phyloP scores from a whole-genome alignment of 2,797 vertebrate genomes.

The Protonibea diacanthus region DNA sequence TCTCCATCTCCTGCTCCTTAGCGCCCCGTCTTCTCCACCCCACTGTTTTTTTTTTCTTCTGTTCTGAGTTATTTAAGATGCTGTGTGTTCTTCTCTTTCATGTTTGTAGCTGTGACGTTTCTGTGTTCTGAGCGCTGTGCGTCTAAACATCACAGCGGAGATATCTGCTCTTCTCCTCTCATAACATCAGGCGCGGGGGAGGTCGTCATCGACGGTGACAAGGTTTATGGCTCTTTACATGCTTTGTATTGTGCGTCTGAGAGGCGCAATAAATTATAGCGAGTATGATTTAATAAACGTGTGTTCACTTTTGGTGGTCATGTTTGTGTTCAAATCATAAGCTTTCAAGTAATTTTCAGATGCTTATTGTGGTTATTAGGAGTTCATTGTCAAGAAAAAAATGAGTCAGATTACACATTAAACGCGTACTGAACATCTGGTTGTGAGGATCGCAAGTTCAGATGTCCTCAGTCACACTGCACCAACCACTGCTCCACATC shows the following conservation, averaged over 20 bases:
- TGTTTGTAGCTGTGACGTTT: slow-evolving; percentile 34
- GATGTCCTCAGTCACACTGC: slow-evolving; percentile 53
- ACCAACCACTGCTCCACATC: slow-evolving; percentile 73
- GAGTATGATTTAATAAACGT: slow-evolving; percentile 38
- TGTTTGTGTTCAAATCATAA: slow-evolving; percentile 45
- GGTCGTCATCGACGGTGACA: slow-evolving; percentile 4
- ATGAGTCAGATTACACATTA: slow-evolving; percentile 28
- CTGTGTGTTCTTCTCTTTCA: slow-evolving; percentile 44
- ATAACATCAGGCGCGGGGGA: slow-evolving; percentile 16
- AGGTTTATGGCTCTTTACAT: slow-evolving; percentile 35
- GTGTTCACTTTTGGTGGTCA: slow-evolving; percentile 63
- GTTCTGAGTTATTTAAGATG: slow-evolving; percentile 58
- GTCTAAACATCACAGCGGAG: slow-evolving; percentile 38
- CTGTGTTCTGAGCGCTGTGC: slow-evolving; percentile 15
- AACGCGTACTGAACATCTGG: slow-evolving; percentile 59
- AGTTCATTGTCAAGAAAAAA: slow-evolving; percentile 33
- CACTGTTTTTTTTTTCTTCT: slow-evolving; percentile 36
- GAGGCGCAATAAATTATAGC: slow-evolving; percentile 40
- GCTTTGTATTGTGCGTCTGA: slow-evolving; percentile 31
- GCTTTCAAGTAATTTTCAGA: slow-evolving; percentile 47
- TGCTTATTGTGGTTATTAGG: slow-evolving; percentile 54
- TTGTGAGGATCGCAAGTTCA: slow-evolving; percentile 67
- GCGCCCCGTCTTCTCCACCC: slow-evolving; percentile 40
- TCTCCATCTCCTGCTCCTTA: slow-evolving; percentile 17
- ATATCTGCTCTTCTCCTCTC: slow-evolving; percentile 21